Evolutionary conservation across 2,113 vertebrate species (phyloP), one percentile per base, ranked within the genome.

Genomic region (Rhegmatorhina hoffmannsi): DNA sequence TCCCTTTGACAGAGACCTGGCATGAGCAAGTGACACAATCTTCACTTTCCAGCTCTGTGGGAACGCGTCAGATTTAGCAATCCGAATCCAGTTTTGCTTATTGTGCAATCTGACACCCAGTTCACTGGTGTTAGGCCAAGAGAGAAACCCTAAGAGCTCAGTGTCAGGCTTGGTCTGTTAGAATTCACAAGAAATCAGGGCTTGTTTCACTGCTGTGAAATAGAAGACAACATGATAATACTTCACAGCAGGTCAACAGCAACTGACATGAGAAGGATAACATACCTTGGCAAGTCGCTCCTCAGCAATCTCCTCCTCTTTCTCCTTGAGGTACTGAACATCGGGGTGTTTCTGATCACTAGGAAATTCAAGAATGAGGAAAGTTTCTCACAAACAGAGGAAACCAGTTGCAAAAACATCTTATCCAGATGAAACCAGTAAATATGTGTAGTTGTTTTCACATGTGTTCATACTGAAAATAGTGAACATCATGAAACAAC

Each of bases 201-300:
- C 52, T 82, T 43, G 19, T 69, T 92, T 67, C 34, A 63, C 28
- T 73, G 38, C 38, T 28, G 21, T 17, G 44, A 49, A 75, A 62
- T 2, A 47, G 62, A 60, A 70, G 36, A 72, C 17, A 31, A 72
- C 17, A 31, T 1, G 7, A 15, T 21, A 90, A 63, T 52, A 63
- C 9, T 73, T 90, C 50, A 49, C 10, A 75, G 33, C 26, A 72
- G 31, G 28, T 38, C 59, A 73, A 47, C 7, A 77, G 40, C 25
- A 63, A 68, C 20, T 60, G 29, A 40, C 4, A 17, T 0, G 7
- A 63, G 25, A 62, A 74, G 13, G 47, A 34, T 33, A 33, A 76
- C 24, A 33, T 94, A 99, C 99, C 98, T 98, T 99, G 64, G 98
- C 98, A 69, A 95, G 92, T 94, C 97, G 97, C 87, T 99, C 98